A percentile compares a stretch with the other conserved stretches of the same genome.
phyloP scores from a whole-genome alignment of 2,113 vertebrate species.

The Nasalis larvatus region DNA sequence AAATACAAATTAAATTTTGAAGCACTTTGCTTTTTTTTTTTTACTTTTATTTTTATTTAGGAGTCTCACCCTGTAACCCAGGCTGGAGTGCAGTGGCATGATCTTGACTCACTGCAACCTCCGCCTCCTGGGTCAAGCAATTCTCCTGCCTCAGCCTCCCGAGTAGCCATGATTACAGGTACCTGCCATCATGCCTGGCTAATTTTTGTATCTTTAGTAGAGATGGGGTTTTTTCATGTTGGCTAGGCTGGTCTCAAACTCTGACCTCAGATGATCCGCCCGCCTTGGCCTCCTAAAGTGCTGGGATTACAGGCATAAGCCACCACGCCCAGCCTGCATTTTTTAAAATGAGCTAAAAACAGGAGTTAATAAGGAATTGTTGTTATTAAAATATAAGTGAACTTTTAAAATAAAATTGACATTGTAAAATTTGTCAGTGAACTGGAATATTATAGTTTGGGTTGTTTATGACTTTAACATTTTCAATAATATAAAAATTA shows the following conservation, averaged over 20 bases:
- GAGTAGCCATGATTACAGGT: neutral
- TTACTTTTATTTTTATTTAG: neutral
- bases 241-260: neutral
- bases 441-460: neutral
- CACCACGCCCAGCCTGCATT: neutral
- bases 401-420: constrained; percentile 26
- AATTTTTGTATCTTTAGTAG: neutral
- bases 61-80: neutral
- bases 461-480: neutral
- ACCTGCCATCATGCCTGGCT: neutral
- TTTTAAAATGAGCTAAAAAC: constrained; percentile 16
- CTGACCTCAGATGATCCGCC: neutral
- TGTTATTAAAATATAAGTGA: constrained; percentile 2
- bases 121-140: neutral
- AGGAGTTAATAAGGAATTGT: neutral
- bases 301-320: neutral
- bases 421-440: neutral
- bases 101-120: neutral
- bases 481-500: neutral
- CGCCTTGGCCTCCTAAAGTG: neutral
- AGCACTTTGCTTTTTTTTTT: neutral
- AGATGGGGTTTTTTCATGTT: neutral
- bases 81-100: neutral
- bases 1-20: constrained; percentile 36
- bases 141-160: neutral